Evolutionary conservation across 2,113 vertebrate genomes (phyloP).

Genomic region (Hymenochirus boettgeri): DNA sequence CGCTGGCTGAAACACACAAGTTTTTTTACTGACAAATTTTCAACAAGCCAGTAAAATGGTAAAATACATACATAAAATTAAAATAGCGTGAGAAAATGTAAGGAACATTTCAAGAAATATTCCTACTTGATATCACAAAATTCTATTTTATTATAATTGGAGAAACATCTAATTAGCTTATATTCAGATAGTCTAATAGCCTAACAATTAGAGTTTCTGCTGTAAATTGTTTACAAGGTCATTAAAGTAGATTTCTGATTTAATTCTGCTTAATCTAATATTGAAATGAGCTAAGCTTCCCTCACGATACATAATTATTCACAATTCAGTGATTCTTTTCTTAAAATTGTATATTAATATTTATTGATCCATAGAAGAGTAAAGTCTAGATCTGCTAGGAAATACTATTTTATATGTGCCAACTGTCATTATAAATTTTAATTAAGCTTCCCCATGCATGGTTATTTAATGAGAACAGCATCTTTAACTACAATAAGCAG

Average conservation of each 20-base stretch:
- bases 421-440: constrained; percentile 22
- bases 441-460: constrained; percentile 24
- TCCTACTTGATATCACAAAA: constrained; percentile 11
- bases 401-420: constrained; percentile 12
- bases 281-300: constrained; percentile 54
- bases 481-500: constrained; percentile 1
- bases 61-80: constrained; percentile 18
- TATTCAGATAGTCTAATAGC: constrained; percentile 40
- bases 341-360: constrained; percentile 44
- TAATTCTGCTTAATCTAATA: constrained; percentile 44
- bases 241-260: constrained; percentile 46
- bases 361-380: constrained; percentile 55
- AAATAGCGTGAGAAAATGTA: constrained; percentile 22
- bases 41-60: constrained; percentile 7
- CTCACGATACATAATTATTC: constrained; percentile 57
- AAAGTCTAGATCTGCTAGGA: constrained; percentile 41
- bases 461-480: constrained; percentile 20
- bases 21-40: too few relatives aligned
- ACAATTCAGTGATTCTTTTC: constrained; percentile 56
- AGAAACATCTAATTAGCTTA: constrained; percentile 33
- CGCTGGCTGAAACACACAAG: too few relatives aligned
- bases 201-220: constrained; percentile 46
- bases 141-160: constrained; percentile 26
- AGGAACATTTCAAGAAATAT: constrained; percentile 32
- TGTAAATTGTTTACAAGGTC: constrained; percentile 44